These are phyloP conservation scores for Villa cingulata DNA, from an alignment of 2,888 invertebrate species.

Conservation along the genomic window DNA sequence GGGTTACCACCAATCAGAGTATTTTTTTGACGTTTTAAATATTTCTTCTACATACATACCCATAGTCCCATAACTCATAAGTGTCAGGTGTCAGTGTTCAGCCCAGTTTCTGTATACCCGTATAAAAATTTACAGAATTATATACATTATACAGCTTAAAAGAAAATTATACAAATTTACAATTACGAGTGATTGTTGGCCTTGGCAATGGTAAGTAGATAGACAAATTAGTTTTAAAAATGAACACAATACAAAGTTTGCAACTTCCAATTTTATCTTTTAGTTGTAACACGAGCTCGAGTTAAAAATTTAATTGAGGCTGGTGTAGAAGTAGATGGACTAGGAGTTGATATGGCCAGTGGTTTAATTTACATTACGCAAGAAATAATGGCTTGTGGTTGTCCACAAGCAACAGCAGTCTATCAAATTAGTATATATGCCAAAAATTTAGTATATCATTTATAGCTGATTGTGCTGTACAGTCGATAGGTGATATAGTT, in stretches of 20 bases:
- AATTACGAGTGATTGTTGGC: slow-evolving; percentile 94
- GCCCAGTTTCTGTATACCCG: too few relatives aligned
- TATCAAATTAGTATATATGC: slow-evolving; percentile 94
- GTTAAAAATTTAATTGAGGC: slow-evolving; percentile 95
- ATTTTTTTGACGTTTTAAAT: too few relatives aligned
- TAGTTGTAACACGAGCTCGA: slow-evolving; percentile 87
- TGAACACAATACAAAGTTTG: too few relatives aligned
- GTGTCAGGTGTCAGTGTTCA: too few relatives aligned
- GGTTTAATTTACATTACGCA: slow-evolving; percentile 99
- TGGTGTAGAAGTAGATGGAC: slow-evolving; percentile 90
- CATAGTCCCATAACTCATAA: too few relatives aligned
- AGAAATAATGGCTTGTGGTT: slow-evolving; percentile 97
- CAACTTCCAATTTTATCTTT: slow-evolving; percentile 23
- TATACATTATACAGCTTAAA: too few relatives aligned
- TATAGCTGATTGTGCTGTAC: slow-evolving; percentile 97
- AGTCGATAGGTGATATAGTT: slow-evolving; percentile 90
- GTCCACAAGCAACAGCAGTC: slow-evolving; percentile 96
- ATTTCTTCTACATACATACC: too few relatives aligned
- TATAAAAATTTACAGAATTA: too few relatives aligned
- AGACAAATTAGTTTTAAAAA: neutral
- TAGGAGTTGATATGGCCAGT: slow-evolving; percentile 97
- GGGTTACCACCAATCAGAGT: too few relatives aligned
- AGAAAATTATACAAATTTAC: slow-evolving; percentile 63
- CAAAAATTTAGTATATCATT: slow-evolving; percentile 78
- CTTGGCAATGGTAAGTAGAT: slow-evolving; percentile 61